These are phyloP conservation scores for Drosophila takahashii DNA, from an alignment of 1,140 invertebrate genomes.

Conservation along the genomic window DNA sequence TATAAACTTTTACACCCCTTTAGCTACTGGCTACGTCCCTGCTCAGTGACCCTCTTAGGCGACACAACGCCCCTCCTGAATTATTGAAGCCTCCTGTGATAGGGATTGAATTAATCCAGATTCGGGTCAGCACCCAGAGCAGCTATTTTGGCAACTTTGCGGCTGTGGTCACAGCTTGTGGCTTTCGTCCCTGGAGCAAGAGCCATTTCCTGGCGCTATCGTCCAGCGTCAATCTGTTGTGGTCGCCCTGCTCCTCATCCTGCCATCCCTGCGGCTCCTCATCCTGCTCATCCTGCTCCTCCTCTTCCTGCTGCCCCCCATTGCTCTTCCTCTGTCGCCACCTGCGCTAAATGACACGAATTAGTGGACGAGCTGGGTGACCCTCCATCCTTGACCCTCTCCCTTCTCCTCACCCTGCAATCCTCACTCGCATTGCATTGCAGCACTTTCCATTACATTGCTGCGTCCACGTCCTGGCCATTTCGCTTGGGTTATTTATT, in stretches of 20 bases:
- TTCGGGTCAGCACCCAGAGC: conserved; percentile 65
- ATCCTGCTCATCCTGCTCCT: conserved; percentile 31
- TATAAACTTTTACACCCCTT: not conserved
- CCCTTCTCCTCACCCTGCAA: too few relatives aligned
- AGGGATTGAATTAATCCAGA: conserved; percentile 54
- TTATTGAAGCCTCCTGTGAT: conserved; percentile 37
- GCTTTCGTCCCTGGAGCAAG: conserved; percentile 36
- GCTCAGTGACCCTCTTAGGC: conserved; percentile 14
- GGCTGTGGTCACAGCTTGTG: conserved; percentile 36
- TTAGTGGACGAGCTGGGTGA: conserved; percentile 57
- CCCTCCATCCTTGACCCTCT: conserved; percentile 6
- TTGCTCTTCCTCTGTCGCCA: conserved; percentile 66
- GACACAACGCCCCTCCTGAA: conserved; percentile 25
- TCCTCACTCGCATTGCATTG: conserved; percentile 2
- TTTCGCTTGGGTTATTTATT: conserved; percentile 74
- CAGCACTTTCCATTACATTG: conserved; percentile 61
- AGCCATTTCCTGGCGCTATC: conserved; percentile 70
- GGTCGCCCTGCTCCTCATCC: conserved; percentile 21
- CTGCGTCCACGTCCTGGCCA: conserved; percentile 47
- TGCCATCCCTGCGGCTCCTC: conserved; percentile 16
- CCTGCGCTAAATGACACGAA: conserved; percentile 79
- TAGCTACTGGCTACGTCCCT: not conserved
- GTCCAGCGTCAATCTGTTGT: conserved; percentile 73
- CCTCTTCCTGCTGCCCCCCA: conserved; percentile 19
- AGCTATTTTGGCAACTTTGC: conserved; percentile 63